These are phyloP conservation scores for Helicorthomorpha holstii DNA, from an alignment of 1,140 invertebrate species.

Conservation along the genomic window DNA sequence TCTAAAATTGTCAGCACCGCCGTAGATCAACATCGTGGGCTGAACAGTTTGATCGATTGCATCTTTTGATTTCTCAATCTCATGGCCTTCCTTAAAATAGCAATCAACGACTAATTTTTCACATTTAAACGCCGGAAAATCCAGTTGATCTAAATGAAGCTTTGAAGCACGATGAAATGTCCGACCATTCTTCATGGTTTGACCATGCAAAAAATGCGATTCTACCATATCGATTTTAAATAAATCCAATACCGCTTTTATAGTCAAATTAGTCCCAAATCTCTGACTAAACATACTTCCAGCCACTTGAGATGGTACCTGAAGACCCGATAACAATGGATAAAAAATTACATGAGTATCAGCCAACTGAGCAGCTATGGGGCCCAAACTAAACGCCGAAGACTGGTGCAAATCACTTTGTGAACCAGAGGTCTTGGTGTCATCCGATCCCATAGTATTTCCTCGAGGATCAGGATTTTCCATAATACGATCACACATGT, in stretches of 20 bases:
- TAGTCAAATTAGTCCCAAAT: slow-evolving; percentile 72
- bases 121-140: slow-evolving; percentile 78
- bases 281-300: slow-evolving; percentile 44
- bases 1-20: slow-evolving; percentile 67
- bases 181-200: slow-evolving; percentile 13
- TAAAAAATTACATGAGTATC: slow-evolving; percentile 88
- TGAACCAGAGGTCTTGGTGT: slow-evolving; percentile 1
- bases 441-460: slow-evolving; percentile 1
- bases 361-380: slow-evolving; percentile 49
- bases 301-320: slow-evolving; percentile 68
- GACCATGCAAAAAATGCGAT: slow-evolving; percentile 30
- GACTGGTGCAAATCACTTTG: background rate
- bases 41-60: slow-evolving; percentile 12
- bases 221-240: slow-evolving; percentile 89
- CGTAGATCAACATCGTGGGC: slow-evolving; percentile 22
- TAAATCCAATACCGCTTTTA: slow-evolving; percentile 67
- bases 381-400: slow-evolving; percentile 2
- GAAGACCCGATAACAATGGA: slow-evolving; percentile 60
- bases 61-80: slow-evolving; percentile 60
- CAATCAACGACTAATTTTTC: slow-evolving; percentile 76
- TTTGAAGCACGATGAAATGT: slow-evolving; percentile 10
- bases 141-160: slow-evolving; percentile 25
- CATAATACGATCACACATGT: background rate
- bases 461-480: background rate
- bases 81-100: slow-evolving; percentile 72